Conservation (phyloP, 2,113 vertebrate genomes). For the Glareola pratincola region DNA sequence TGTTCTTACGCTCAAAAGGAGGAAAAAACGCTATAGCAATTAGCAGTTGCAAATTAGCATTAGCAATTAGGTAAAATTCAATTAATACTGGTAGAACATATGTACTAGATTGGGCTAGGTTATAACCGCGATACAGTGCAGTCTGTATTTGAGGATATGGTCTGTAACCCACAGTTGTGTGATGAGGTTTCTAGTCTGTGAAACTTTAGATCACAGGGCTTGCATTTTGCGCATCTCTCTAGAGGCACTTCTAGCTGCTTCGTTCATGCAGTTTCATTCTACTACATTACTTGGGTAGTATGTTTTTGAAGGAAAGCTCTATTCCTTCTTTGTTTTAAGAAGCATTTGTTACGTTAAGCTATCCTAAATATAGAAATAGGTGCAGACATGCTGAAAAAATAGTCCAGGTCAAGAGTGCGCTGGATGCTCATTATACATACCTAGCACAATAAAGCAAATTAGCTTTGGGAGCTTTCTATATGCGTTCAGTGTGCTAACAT, state of each 20-base stretch:
- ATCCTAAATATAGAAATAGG: background rate
- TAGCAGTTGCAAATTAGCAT: too few relatives aligned
- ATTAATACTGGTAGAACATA: background rate
- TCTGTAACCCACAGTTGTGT: background rate
- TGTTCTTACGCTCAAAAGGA: background rate
- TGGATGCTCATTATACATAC: background rate
- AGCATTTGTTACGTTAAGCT: background rate
- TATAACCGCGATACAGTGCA: background rate
- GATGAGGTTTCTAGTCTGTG: background rate
- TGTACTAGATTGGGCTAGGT: background rate
- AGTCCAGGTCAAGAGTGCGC: background rate
- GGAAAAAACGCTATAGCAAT: background rate
- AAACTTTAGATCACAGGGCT: background rate
- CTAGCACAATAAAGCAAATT: background rate
- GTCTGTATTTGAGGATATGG: background rate
- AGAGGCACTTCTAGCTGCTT: background rate
- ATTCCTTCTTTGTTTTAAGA: background rate
- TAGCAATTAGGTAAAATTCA: background rate
- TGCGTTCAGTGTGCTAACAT: fast-evolving
- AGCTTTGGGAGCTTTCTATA: background rate
- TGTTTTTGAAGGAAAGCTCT: background rate
- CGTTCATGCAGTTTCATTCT: background rate
- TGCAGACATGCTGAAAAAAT: background rate
- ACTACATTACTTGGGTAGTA: background rate
- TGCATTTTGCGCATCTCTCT: fast-evolving